Evolutionary conservation across 2,113 vertebrate species (phyloP), one percentile per base, ranked within the genome.

Genomic region (Jaculus jaculus): DNA sequence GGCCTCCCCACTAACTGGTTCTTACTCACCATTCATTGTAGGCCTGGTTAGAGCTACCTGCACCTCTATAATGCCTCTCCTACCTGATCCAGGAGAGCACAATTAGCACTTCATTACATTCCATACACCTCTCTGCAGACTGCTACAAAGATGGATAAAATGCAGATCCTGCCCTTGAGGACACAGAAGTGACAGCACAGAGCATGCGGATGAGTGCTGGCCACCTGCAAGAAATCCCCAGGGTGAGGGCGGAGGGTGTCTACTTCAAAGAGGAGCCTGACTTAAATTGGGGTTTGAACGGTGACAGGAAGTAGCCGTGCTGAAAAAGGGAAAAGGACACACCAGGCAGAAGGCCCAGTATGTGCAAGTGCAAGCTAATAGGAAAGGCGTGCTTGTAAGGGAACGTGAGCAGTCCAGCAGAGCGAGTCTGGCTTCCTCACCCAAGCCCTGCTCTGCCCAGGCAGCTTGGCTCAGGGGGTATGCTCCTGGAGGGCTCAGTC

Each of bases 111-210:
- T 80, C 94, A 79, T 81, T 84, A 83, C 24, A 96, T 82, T 87
- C 87, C 79, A 92, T 3, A 79, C 42, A 85, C 90, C 80, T 28
- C 54, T 94, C 87, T 95, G 78, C 60, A 83, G 16, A 86, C 74
- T 90, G 58, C 84, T 91, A 84, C 32, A 82, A 87, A 92, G 82
- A 84, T 79, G 54, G 95, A 95, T 63, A 82, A 94, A 91, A 96
- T 11, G 13, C 32, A 77, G 84, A 26, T 74, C 32, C 21, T 94
- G 77, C 32, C 93, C 87, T 94, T 93, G 90, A 86, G 51, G 24
- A 84, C 79, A 85, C 89, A 78, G 26, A 93, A 93, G 66, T 60
- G 39, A 69, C n/a, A 75, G 63, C 39, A 73, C n/a, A 77, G 66
- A 85, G 34, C 30, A 37, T 10, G 20, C 3, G 74, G 68, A 78